phyloP scores from a whole-genome alignment of 1,140 invertebrate species.

The Rhopalosiphum maidis region DNA sequence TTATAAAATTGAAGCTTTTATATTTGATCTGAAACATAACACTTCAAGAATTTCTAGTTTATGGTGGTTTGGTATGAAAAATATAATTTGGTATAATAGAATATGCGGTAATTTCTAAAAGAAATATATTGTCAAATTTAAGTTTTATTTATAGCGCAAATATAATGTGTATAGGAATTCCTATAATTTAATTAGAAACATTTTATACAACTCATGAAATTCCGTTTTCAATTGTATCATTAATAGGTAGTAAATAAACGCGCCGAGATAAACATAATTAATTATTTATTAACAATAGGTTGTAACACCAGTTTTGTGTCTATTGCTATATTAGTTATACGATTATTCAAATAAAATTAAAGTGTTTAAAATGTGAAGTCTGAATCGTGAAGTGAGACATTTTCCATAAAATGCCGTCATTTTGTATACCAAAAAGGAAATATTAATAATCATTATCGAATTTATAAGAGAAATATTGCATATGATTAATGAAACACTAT shows the following conservation, averaged over 20 bases:
- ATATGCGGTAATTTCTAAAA: not conserved
- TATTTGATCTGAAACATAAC: constrained; percentile 1
- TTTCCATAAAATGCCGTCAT: not conserved
- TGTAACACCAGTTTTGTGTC: not conserved
- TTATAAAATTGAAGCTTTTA: not conserved
- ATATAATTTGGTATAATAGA: not conserved
- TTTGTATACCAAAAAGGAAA: not conserved
- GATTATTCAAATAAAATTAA: not conserved
- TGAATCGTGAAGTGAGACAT: not conserved
- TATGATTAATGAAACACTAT: not conserved
- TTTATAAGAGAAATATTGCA: not conserved
- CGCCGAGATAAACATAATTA: not conserved
- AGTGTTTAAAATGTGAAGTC: not conserved
- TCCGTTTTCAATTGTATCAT: not conserved
- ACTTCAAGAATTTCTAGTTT: not conserved
- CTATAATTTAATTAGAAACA: not conserved
- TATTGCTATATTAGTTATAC: not conserved
- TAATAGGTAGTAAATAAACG: not conserved
- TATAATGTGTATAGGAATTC: not conserved
- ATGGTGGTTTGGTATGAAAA: not conserved
- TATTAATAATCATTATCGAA: not conserved
- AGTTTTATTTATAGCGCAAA: not conserved
- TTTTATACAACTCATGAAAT: not conserved
- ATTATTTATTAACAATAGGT: not conserved
- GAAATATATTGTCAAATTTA: not conserved